Evolutionary conservation across 2,888 invertebrate species (phyloP), one percentile per base, ranked within the genome.

Genomic region (Drosophila limbata): DNA sequence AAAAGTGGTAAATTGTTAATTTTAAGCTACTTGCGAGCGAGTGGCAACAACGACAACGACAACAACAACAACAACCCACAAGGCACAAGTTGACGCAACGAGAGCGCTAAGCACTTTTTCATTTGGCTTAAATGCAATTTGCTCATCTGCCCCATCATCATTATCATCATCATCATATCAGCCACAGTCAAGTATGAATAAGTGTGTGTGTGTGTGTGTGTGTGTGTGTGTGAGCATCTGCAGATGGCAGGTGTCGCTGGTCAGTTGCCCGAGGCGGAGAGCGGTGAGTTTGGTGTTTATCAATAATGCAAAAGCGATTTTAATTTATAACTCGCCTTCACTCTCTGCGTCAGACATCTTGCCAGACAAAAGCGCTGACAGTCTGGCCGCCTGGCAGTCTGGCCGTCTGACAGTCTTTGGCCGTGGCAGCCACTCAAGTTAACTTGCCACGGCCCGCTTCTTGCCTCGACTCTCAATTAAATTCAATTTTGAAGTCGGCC

Each of bases 1-100:
- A 78, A 77, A 81, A 81, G 78, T 84, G 84, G 79, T 81, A 85
- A 87, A 85, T 88, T 82, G 77, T 81, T 85, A 81, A 87, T 85
- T 88, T 85, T 81, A 80, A 87, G 79, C 80, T 69, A 79, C 71
- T 73, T 69, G 75, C 44, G 47, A 64, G 59, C 50, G 45, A 5
- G 5, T 35, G 28, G 17, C 57, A 57, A 17, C 56, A 45, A 35
- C 33, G 51, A 55, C 33, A 21, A 8, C 25, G 25, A 25, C 19
- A 19, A 19, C 19, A 19, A 21, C 42, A 31, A 42, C 31, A 55
- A 68, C 68, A 72, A 73, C 73, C 70, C 57, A 61, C 51, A 55
- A 69, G 68, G 61, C 64, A 55, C 61, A 74, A 72, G 51, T 66
- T 76, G 73, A 47, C 62, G 63, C 57, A 42, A 57, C 45, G 45